A percentile compares a stretch with the other conserved stretches of the same genome.
Conservation (phyloP, 2,113 vertebrate genomes). For the Euleptes europaea region DNA sequence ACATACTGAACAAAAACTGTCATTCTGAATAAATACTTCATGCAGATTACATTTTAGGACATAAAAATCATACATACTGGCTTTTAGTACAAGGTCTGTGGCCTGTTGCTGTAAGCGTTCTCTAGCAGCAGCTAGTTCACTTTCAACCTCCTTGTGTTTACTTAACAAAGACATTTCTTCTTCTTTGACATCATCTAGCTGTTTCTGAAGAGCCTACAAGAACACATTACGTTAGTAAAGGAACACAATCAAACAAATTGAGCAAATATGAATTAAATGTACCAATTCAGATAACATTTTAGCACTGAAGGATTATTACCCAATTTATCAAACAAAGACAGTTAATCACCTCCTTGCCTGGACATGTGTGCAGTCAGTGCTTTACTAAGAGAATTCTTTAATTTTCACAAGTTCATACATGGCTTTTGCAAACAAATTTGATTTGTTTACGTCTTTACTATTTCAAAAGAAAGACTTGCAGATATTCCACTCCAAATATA, state of each 20-base stretch:
- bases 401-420: background rate
- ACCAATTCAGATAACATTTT: background rate
- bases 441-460: background rate
- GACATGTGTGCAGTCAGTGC: background rate
- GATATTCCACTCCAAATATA: background rate
- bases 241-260: slow-evolving; percentile 13
- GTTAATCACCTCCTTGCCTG: background rate
- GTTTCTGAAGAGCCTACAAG: slow-evolving; percentile 89
- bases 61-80: slow-evolving; percentile 84
- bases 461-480: background rate
- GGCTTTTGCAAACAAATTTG: background rate
- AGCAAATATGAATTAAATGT: slow-evolving; percentile 24
- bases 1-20: slow-evolving; percentile 12
- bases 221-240: slow-evolving; percentile 54
- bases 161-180: slow-evolving; percentile 91
- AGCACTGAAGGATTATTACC: background rate
- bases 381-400: background rate
- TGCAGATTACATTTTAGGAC: slow-evolving; percentile 21
- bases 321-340: slow-evolving; percentile 3
- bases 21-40: slow-evolving; percentile 16
- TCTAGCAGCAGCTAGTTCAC: slow-evolving; percentile 91
- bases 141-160: slow-evolving; percentile 95
- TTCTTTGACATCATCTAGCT: slow-evolving; percentile 94
- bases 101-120: slow-evolving; percentile 95
- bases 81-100: slow-evolving; percentile 96